These are phyloP conservation scores for Colletes gigas DNA, from an alignment of 1,140 invertebrate genomes.

Conservation along the genomic window DNA sequence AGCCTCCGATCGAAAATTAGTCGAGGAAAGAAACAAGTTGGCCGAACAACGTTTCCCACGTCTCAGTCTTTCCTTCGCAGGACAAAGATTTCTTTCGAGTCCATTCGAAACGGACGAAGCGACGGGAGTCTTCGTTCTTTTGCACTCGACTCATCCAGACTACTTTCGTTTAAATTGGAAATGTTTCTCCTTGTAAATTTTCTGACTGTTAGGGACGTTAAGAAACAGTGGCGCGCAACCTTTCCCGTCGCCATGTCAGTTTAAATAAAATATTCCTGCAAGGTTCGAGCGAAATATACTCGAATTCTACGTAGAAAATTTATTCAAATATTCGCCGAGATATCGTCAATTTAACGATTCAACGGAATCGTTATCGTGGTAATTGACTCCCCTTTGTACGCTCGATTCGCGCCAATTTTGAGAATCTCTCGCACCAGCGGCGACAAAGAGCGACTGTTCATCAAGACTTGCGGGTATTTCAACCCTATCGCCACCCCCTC, in stretches of 20 bases:
- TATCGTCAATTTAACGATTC: too few species aligned
- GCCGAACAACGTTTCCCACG: background rate
- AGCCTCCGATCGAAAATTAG: background rate
- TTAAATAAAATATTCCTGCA: too few species aligned
- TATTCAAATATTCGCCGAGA: too few species aligned
- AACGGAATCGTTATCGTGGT: too few species aligned
- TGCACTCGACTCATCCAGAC: background rate
- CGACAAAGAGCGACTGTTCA: conserved; percentile 50
- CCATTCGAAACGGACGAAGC: background rate
- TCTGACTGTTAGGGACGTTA: too few species aligned
- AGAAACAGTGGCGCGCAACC: too few species aligned
- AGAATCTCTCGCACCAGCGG: conserved; percentile 45
- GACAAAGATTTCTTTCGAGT: background rate
- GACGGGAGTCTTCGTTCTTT: background rate
- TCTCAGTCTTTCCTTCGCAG: background rate
- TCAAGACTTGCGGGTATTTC: conserved; percentile 49
- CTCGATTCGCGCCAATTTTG: conserved; percentile 13
- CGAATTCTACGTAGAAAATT: too few species aligned
- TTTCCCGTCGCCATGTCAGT: too few species aligned
- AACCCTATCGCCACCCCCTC: background rate
- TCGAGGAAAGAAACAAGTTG: background rate
- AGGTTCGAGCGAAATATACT: too few species aligned
- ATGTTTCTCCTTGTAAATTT: background rate
- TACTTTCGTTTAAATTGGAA: too few species aligned
- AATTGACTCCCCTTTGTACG: background rate